These are phyloP conservation scores for Acronicta alni DNA, from an alignment of 2,888 invertebrate species.

Conservation along the genomic window DNA sequence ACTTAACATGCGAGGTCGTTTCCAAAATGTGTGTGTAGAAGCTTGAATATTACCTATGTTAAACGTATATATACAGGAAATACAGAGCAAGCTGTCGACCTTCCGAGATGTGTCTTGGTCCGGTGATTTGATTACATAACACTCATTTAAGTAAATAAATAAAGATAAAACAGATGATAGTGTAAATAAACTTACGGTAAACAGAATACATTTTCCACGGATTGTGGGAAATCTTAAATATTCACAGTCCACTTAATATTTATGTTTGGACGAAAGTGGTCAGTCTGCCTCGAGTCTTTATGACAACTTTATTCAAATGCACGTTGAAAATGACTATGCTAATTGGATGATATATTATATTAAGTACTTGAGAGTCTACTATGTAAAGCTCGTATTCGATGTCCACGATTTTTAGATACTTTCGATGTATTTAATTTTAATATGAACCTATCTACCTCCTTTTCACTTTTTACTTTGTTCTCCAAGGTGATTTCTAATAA, in stretches of 20 bases:
- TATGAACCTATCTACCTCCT: background rate
- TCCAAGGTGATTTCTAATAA: background rate
- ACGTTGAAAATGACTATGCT: conserved; percentile 23
- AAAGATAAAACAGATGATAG: conserved; percentile 42
- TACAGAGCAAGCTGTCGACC: conserved; percentile 67
- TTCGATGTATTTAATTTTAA: conserved; percentile 32
- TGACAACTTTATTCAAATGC: conserved; percentile 48
- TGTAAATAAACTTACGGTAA: conserved; percentile 51
- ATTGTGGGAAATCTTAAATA: conserved; percentile 38
- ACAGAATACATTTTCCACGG: conserved; percentile 46
- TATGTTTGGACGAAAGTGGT: conserved; percentile 63
- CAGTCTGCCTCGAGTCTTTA: conserved; percentile 46
- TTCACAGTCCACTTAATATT: conserved; percentile 14
- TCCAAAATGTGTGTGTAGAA: conserved; percentile 58
- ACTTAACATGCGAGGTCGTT: conserved; percentile 46
- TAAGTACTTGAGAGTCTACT: conserved; percentile 9
- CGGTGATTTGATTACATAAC: conserved; percentile 67
- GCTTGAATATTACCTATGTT: background rate
- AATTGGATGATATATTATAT: conserved; percentile 26
- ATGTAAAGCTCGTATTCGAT: conserved; percentile 1
- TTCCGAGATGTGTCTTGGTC: conserved; percentile 72
- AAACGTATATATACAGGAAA: conserved; percentile 64
- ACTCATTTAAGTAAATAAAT: conserved; percentile 46
- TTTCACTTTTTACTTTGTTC: conserved; percentile 30
- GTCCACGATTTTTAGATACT: conserved; percentile 22